These are phyloP conservation scores for Channa striata DNA, from an alignment of 2,797 vertebrate genomes.

Conservation along the genomic window DNA sequence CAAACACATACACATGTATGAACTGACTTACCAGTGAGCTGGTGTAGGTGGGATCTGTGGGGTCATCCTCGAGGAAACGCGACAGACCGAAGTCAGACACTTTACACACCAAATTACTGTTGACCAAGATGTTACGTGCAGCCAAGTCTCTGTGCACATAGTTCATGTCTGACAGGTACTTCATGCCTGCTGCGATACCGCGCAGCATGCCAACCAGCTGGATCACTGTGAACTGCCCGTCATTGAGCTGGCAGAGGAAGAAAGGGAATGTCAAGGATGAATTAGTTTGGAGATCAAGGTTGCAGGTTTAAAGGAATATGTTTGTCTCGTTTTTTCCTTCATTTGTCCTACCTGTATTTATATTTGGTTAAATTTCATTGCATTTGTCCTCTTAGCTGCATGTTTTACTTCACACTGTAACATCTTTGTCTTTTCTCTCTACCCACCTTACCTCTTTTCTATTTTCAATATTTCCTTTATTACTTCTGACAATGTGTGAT, in stretches of 20 bases:
- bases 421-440: conserved; percentile 19
- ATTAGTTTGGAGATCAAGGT: conserved; percentile 41
- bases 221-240: conserved; percentile 98
- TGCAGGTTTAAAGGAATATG: conserved; percentile 32
- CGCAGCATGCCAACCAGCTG: conserved; percentile 98
- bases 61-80: conserved; percentile 95
- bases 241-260: conserved; percentile 88
- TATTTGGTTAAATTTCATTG: conserved; percentile 9
- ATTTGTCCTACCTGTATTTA: neutral
- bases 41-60: conserved; percentile 96
- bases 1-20: neutral
- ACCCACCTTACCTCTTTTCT: neutral
- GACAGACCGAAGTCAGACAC: conserved; percentile 98
- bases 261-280: conserved; percentile 42
- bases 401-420: conserved; percentile 20
- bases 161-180: conserved; percentile 98
- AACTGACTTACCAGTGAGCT: conserved; percentile 92
- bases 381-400: neutral
- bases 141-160: conserved; percentile 98
- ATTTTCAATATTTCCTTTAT: conserved; percentile 9
- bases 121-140: conserved; percentile 97
- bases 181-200: conserved; percentile 97
- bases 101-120: conserved; percentile 99
- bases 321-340: conserved; percentile 13
- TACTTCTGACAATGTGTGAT: conserved; percentile 53